Conservation (phyloP, 1,140 invertebrate species). For the Stegodyphus dumicola region DNA sequence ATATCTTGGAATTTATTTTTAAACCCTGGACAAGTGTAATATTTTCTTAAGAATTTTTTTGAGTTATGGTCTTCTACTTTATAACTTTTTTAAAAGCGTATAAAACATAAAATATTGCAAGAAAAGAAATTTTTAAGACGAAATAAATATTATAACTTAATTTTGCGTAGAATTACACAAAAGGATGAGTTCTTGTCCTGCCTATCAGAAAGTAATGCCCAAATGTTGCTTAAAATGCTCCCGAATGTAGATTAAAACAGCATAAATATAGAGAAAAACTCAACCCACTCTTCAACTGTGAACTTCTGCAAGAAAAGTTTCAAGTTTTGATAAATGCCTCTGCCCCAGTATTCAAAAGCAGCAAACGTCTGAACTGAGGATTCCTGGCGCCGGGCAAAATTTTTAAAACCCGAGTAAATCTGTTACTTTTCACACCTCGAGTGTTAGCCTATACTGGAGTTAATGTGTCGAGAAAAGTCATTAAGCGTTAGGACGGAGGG, state of each 20-base stretch:
- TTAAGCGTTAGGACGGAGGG: slow-evolving; percentile 31
- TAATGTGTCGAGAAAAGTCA: slow-evolving; percentile 56
- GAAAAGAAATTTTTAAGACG: no score
- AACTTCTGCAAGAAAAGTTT: slow-evolving; percentile 48
- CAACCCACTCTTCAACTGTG: slow-evolving; percentile 29
- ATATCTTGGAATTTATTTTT: no score
- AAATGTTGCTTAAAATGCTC: no score
- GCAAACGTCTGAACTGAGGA: slow-evolving; percentile 26
- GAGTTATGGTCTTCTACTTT: no score
- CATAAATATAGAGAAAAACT: slow-evolving; percentile 24
- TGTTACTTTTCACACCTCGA: slow-evolving; percentile 57
- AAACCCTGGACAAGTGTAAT: no score
- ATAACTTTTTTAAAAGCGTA: no score
- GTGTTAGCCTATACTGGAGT: slow-evolving; percentile 52
- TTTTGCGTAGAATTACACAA: no score
- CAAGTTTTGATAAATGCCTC: slow-evolving; percentile 40
- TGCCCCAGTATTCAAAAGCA: slow-evolving; percentile 49
- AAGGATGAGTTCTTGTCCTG: no score
- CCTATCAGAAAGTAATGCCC: no score
- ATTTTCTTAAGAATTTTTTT: no score
- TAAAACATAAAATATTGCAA: no score
- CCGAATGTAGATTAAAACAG: background rate
- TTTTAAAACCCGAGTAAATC: slow-evolving; percentile 47
- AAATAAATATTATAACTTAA: no score
- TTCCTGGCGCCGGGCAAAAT: slow-evolving; percentile 34